Evolutionary conservation across 2,113 vertebrate species (phyloP).

Genomic region (Ifrita kowaldi): DNA sequence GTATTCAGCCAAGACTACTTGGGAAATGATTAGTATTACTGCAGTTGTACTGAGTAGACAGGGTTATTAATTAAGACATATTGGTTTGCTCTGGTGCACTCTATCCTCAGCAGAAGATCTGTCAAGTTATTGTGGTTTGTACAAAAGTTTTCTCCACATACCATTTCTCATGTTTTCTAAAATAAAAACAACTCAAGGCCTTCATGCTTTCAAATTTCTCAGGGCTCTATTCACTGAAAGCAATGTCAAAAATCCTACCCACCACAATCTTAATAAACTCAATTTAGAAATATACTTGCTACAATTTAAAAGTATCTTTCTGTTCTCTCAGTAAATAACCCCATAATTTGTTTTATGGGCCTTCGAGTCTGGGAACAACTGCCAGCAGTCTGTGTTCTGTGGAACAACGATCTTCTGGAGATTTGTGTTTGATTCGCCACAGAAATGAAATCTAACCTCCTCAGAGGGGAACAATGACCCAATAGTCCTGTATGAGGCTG

Average conservation of each 20-base stretch:
- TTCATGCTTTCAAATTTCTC: neutral
- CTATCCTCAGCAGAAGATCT: slow-evolving; percentile 28
- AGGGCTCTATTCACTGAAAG: neutral
- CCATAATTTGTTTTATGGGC: neutral
- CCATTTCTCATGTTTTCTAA: neutral
- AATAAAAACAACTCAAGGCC: neutral
- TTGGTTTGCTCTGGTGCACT: neutral
- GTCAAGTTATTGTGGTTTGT: slow-evolving; percentile 10
- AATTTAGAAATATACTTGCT: neutral
- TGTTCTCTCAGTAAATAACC: neutral
- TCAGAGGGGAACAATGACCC: neutral
- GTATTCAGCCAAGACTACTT: neutral
- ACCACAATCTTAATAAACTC: neutral
- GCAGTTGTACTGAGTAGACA: neutral
- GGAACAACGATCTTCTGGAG: neutral
- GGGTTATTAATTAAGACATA: slow-evolving; percentile 53
- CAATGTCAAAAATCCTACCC: neutral
- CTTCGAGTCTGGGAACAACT: neutral
- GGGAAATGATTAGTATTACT: neutral
- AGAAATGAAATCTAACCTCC: slow-evolving; percentile 14
- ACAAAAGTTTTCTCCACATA: neutral
- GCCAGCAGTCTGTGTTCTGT: neutral
- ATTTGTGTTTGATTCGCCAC: neutral
- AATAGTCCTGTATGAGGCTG: neutral
- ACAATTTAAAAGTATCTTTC: neutral